Evolutionary conservation across 1,140 invertebrate genomes (phyloP), one percentile per base, ranked within the genome.

Genomic region (Zophobas morio): DNA sequence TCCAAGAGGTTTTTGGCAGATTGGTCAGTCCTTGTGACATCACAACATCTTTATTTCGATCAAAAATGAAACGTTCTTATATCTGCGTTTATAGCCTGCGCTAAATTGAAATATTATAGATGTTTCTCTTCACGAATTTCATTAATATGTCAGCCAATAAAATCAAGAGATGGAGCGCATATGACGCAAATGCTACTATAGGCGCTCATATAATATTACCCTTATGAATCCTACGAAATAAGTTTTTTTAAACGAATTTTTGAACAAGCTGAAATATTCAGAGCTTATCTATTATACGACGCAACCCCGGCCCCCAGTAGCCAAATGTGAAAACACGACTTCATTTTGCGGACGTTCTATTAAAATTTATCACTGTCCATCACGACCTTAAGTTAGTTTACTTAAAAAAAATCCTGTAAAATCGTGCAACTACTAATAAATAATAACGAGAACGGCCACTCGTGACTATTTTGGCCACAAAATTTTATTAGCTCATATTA

Each of bases 1-100:
- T 54, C 71, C 56, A 73, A 73, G 71, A 73, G 71, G 32, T 36
- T 73, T 73, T 54, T 56, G 56, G 39, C 71, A 66, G 37, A 39
- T 66, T 32, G 37, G 56, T 42, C 37, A 66, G 39, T 8, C 60
- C n/a, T 66, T 32, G 32, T 66, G 60, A 42, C 39, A 39, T n/a
- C 60, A 66, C 40, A 36, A 60, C 35, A 36, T 60, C 36, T 36
- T 60, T 33, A 60, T 60, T 60, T 60, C 56, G 37, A 36, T 60
- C 56, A n/a, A 6, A 60, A 36, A 60, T 60, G 56, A 60, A 60
- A 60, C 35, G n/a, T 60, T 60, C 1, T n/a, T 8, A 35, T 33
- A 2, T 8, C 37, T 35, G 35, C 35, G 8, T 60, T 60, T 60
- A 60, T n/a, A n/a, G 56, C 36, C 56, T 60, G n/a, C 34, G 56